Evolutionary conservation across 2,888 invertebrate genomes (phyloP).

Genomic region (Gortyna flavago): DNA sequence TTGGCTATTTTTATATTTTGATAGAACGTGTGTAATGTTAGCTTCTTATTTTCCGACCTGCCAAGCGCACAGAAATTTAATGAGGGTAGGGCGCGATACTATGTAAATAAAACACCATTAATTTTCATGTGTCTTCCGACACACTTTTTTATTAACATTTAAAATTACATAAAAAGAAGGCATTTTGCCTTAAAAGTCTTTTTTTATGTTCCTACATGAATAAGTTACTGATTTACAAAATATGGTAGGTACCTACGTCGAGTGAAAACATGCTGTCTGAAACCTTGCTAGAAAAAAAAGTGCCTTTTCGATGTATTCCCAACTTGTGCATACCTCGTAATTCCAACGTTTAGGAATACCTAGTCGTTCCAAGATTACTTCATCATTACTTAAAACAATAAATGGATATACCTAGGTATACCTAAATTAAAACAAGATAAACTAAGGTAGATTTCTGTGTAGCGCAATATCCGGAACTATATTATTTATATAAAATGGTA

Average conservation of each 20-base stretch:
- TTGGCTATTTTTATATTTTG: too few species aligned
- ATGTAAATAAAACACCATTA: conserved; percentile 76
- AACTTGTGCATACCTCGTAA: conserved; percentile 23
- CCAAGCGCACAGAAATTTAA: background rate
- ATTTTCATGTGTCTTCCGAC: conserved; percentile 87
- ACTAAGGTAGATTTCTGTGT: background rate
- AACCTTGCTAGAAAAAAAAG: conserved; percentile 39
- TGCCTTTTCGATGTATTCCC: background rate
- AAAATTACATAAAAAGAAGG: conserved; percentile 90
- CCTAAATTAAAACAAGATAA: background rate
- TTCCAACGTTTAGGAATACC: conserved; percentile 20
- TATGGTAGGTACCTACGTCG: conserved; percentile 43
- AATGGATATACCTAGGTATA: background rate
- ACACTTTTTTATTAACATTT: conserved; percentile 88
- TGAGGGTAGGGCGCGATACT: background rate
- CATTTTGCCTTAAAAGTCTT: conserved; percentile 88
- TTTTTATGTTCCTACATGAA: conserved; percentile 71
- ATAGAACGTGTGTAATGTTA: background rate
- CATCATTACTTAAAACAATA: background rate
- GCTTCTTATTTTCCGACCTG: background rate
- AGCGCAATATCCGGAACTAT: background rate
- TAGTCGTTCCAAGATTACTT: background rate
- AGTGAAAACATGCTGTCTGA: conserved; percentile 66
- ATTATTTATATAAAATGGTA: background rate
- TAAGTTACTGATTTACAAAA: conserved; percentile 20